Evolutionary conservation across 2,113 vertebrate genomes (phyloP).

Genomic region (Vulpes lagopus): DNA sequence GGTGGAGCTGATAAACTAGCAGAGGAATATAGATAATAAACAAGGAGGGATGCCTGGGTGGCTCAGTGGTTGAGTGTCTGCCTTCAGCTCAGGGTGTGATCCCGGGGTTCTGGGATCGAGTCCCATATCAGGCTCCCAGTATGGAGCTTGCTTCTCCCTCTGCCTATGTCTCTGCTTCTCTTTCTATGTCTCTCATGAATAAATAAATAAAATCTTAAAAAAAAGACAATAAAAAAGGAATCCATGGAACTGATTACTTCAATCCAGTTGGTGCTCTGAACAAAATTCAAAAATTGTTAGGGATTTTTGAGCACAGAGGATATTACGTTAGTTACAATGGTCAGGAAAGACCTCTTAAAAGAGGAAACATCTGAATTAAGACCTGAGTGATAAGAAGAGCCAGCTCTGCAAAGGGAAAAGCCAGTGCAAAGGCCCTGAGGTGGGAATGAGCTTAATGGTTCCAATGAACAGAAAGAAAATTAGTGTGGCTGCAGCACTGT

Average conservation of each 20-base stretch:
- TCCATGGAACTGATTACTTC: background rate
- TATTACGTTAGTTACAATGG: background rate
- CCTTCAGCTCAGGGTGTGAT: no score
- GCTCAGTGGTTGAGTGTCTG: no score
- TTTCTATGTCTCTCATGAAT: no score
- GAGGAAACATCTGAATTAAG: background rate
- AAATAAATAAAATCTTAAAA: no score
- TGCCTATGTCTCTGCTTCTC: no score
- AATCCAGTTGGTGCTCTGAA: background rate
- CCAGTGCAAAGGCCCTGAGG: background rate
- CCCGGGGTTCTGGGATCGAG: no score
- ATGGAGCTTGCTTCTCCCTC: no score
- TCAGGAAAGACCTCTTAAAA: slow-evolving; percentile 4
- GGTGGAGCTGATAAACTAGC: background rate
- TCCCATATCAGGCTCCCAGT: no score
- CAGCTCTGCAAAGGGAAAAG: background rate
- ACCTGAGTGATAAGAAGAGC: background rate
- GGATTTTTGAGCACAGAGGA: background rate
- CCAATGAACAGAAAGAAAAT: background rate
- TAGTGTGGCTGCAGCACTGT: background rate
- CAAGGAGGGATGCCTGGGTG: background rate
- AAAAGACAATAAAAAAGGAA: background rate
- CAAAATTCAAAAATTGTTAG: background rate
- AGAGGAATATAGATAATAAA: background rate
- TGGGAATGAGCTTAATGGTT: background rate